These are phyloP conservation scores for Anabas testudineus DNA, from an alignment of 2,797 vertebrate species.

Conservation along the genomic window DNA sequence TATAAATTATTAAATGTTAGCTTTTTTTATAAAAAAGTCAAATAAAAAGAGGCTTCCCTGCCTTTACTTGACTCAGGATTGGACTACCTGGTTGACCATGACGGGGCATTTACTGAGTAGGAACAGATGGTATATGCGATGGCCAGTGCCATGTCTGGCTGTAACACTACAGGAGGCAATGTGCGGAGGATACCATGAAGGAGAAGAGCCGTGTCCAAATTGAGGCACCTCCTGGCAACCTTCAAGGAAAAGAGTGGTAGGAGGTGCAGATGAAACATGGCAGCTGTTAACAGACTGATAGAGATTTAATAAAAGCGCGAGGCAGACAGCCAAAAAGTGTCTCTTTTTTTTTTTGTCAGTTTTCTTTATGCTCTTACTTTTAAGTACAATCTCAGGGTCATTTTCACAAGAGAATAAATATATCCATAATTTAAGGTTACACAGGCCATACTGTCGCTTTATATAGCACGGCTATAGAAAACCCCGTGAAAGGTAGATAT, in stretches of 20 bases:
- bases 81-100: conserved; percentile 66
- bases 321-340: neutral
- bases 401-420: conserved; percentile 21
- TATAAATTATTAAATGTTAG: too few relatives aligned
- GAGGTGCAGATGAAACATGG: conserved; percentile 30
- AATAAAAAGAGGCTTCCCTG: conserved; percentile 26
- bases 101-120: conserved; percentile 24
- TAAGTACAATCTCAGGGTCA: conserved; percentile 19
- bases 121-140: conserved; percentile 74
- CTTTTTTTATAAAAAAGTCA: neutral
- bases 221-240: conserved; percentile 16
- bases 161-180: conserved; percentile 49
- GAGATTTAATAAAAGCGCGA: neutral
- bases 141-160: conserved; percentile 70
- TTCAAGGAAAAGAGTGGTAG: conserved; percentile 22
- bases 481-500: conserved; percentile 14
- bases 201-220: conserved; percentile 22
- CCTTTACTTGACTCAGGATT: conserved; percentile 37
- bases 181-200: conserved; percentile 33
- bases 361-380: conserved; percentile 11
- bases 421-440: conserved; percentile 19
- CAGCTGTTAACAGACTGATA: conserved; percentile 10
- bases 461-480: conserved; percentile 25
- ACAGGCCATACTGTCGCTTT: conserved; percentile 13
- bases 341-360: neutral